A percentile compares a stretch with the other conserved stretches of the same genome.
Evolutionary conservation across 2,888 invertebrate genomes (phyloP).

Genomic region (Rhingia campestris): DNA sequence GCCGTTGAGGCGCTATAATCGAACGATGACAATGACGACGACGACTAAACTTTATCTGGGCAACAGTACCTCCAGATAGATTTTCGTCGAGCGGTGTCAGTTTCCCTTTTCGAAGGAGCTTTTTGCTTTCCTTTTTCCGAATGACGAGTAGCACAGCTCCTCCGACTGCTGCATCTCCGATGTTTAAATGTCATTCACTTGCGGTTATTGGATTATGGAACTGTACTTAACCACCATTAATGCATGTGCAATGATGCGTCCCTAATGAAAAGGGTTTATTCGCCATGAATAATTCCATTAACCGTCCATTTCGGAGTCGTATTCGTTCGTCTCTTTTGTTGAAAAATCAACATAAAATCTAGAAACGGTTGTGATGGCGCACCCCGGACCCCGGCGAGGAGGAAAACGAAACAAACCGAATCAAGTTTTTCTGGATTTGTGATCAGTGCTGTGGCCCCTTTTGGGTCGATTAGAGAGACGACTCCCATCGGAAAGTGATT

Average conservation of each 20-base stretch:
- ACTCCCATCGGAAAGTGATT: slow-evolving; percentile 64
- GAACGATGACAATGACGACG: slow-evolving; percentile 17
- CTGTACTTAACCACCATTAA: slow-evolving; percentile 73
- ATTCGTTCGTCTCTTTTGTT: background rate
- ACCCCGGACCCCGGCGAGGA: background rate
- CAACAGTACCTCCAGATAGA: slow-evolving; percentile 10
- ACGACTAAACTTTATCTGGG: slow-evolving; percentile 29
- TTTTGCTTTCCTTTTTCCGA: slow-evolving; percentile 31
- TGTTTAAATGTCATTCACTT: slow-evolving; percentile 70
- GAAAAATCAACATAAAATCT: slow-evolving; percentile 53
- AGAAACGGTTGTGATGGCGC: slow-evolving; percentile 3
- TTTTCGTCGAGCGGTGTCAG: slow-evolving; percentile 43
- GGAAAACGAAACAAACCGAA: slow-evolving; percentile 26
- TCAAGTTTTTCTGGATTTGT: slow-evolving; percentile 72
- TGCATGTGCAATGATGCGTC: slow-evolving; percentile 64
- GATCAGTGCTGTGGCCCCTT: slow-evolving; percentile 27
- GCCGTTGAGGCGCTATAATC: slow-evolving; percentile 19
- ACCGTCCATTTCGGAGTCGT: slow-evolving; percentile 50
- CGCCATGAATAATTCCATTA: slow-evolving; percentile 71
- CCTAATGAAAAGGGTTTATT: slow-evolving; percentile 73
- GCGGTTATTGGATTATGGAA: slow-evolving; percentile 72
- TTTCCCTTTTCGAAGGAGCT: slow-evolving; percentile 55
- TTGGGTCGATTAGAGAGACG: slow-evolving; percentile 37
- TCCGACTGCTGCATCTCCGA: background rate
- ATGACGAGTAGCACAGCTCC: slow-evolving; percentile 4